Evolutionary conservation across 2,113 vertebrate genomes (phyloP).

Genomic region (Syrrhaptes paradoxus): DNA sequence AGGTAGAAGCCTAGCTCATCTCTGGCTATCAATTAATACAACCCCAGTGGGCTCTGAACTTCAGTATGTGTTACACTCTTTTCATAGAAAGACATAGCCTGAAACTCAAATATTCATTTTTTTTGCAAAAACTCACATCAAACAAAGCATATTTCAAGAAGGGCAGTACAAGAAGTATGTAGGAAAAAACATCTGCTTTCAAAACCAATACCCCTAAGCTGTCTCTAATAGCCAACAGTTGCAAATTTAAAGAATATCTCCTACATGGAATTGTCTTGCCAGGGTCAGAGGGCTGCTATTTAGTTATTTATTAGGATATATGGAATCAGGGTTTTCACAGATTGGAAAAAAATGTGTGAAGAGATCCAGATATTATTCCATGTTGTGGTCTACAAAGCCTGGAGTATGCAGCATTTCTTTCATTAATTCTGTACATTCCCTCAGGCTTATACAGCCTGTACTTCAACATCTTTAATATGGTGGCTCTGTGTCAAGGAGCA

Average conservation of each 20-base stretch:
- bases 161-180: not conserved
- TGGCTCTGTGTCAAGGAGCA: not conserved
- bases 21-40: not conserved
- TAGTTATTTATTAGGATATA: conserved; percentile 16
- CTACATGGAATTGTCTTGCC: not conserved
- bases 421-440: conserved; percentile 9
- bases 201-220: not conserved
- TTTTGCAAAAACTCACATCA: not conserved
- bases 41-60: not conserved
- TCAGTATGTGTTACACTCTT: not conserved
- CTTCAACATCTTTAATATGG: conserved; percentile 12
- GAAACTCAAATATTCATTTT: not conserved
- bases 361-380: conserved; percentile 22
- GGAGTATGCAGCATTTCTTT: not conserved
- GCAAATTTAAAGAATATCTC: conserved; percentile 20
- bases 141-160: not conserved
- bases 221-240: not conserved
- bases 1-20: not conserved
- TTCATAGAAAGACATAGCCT: not conserved
- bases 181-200: not conserved
- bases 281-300: not conserved
- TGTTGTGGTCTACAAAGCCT: not conserved
- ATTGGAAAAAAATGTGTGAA: not conserved
- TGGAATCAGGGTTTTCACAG: conserved; percentile 12
- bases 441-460: conserved; percentile 2